Conservation (phyloP, 37 sponge, comb jelly and placozoan genomes). For the Tethya wilhelma region DNA sequence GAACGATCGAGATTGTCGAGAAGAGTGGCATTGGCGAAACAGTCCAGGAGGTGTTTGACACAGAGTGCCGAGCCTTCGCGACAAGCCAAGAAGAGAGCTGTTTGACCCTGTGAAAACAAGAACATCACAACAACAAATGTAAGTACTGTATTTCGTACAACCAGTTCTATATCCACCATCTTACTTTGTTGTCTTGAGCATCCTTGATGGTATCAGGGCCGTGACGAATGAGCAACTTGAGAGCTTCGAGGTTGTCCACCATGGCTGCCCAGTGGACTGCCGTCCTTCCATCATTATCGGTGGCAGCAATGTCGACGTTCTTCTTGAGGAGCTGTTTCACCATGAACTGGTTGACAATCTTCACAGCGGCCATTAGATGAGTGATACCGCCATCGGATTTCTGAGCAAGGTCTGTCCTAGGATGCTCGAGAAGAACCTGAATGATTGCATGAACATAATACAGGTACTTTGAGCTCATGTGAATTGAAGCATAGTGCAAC, state of each 20-base stretch:
- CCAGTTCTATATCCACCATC: no score
- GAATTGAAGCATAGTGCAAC: no score
- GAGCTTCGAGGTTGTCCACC: constrained; percentile 78
- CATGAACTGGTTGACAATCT: constrained; percentile 65
- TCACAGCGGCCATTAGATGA: constrained; percentile 87
- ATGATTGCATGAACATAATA: no score
- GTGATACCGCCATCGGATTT: constrained; percentile 79
- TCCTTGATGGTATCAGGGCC: constrained; percentile 86
- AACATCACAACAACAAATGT: no score
- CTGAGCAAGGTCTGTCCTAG: constrained; percentile 60
- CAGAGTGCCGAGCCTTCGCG: constrained; percentile 74
- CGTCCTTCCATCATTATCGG: constrained; percentile 80
- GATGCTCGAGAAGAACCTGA: constrained; percentile 71
- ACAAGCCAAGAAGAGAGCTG: constrained; percentile 90
- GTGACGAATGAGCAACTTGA: constrained; percentile 70
- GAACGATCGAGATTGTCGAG: constrained; percentile 81
- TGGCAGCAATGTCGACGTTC: constrained; percentile 39
- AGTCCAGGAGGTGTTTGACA: constrained; percentile 76
- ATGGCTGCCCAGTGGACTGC: constrained; percentile 98
- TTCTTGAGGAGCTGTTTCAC: constrained; percentile 78
- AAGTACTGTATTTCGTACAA: no score
- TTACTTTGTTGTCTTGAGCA: constrained; percentile 76
- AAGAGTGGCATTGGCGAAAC: constrained; percentile 79
- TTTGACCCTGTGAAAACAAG: constrained; percentile 85
- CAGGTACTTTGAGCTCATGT: no score